Percentiles rank a stretch among this genome's conserved stretches.
These are phyloP conservation scores for Trichopria drosophilae DNA, from an alignment of 2,888 invertebrate genomes.

Conservation along the genomic window DNA sequence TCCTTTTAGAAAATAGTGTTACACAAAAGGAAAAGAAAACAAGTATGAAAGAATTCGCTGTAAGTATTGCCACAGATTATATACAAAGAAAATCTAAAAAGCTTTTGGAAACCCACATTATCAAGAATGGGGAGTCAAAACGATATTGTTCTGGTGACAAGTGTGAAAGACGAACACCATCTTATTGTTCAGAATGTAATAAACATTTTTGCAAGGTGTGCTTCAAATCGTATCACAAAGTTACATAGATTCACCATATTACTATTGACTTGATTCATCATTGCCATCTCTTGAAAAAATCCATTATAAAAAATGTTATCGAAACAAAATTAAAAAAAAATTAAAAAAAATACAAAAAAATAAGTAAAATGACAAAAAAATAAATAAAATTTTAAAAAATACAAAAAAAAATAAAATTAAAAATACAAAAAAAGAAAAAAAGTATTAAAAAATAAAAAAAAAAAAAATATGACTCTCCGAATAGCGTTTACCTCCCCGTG, in stretches of 20 bases:
- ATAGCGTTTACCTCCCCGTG: too few relatives aligned
- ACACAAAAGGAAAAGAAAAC: not conserved
- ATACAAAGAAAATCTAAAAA: slow-evolving; percentile 9
- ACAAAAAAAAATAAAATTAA: too few relatives aligned
- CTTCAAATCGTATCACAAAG: slow-evolving; percentile 7
- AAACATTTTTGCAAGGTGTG: slow-evolving; percentile 11
- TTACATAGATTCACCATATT: slow-evolving; percentile 5
- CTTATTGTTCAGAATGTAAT: slow-evolving; percentile 7
- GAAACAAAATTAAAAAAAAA: too few relatives aligned
- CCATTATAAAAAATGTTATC: too few relatives aligned
- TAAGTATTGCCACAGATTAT: slow-evolving; percentile 4
- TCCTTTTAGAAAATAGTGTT: slow-evolving; percentile 5
- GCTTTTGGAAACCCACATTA: not conserved
- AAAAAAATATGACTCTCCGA: too few relatives aligned
- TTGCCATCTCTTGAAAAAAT: too few relatives aligned
- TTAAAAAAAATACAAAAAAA: too few relatives aligned
- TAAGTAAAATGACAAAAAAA: too few relatives aligned
- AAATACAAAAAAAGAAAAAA: too few relatives aligned
- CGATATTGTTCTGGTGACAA: slow-evolving; percentile 5
- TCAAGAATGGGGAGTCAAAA: slow-evolving; percentile 1
- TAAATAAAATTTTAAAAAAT: too few relatives aligned
- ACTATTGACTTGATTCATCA: too few relatives aligned
- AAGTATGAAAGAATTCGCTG: slow-evolving; percentile 11
- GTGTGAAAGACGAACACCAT: slow-evolving; percentile 4
- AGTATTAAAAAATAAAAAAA: too few relatives aligned